Percentiles rank a stretch among this genome's conserved stretches.
Conservation (phyloP, 37 sponge, comb jelly and placozoan genomes). For the Aphrocallistes beatrix region DNA sequence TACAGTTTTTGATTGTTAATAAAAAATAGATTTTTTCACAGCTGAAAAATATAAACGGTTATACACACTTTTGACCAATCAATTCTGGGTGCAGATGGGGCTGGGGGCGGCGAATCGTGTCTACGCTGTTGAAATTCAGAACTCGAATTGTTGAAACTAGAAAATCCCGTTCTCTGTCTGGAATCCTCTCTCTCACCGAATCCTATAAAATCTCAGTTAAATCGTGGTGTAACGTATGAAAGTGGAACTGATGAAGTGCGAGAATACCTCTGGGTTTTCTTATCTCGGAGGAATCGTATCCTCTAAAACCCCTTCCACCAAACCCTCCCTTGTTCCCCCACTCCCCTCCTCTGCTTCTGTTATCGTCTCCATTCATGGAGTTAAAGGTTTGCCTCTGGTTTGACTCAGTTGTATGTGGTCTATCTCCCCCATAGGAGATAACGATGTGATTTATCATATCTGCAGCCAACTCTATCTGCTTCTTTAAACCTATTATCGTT, state of each 20-base stretch:
- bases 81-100: background rate
- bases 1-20: background rate
- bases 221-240: no score
- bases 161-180: background rate
- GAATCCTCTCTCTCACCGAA: background rate
- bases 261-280: conserved; percentile 2
- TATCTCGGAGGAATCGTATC: background rate
- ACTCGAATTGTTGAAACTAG: background rate
- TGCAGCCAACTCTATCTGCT: background rate
- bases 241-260: no score
- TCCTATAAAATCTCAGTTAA: background rate
- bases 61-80: conserved; percentile 40
- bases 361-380: background rate
- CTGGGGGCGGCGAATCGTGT: background rate
- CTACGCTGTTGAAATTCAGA: background rate
- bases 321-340: background rate
- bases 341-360: background rate
- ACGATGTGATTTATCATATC: background rate
- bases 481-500: background rate
- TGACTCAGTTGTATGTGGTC: background rate
- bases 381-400: no score
- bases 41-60: background rate
- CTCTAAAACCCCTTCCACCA: background rate
- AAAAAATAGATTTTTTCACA: background rate
- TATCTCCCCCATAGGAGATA: background rate